Base-by-base conservation (phyloP, 2,888 invertebrate genomes). In the Hecatera dysodea region DNA sequence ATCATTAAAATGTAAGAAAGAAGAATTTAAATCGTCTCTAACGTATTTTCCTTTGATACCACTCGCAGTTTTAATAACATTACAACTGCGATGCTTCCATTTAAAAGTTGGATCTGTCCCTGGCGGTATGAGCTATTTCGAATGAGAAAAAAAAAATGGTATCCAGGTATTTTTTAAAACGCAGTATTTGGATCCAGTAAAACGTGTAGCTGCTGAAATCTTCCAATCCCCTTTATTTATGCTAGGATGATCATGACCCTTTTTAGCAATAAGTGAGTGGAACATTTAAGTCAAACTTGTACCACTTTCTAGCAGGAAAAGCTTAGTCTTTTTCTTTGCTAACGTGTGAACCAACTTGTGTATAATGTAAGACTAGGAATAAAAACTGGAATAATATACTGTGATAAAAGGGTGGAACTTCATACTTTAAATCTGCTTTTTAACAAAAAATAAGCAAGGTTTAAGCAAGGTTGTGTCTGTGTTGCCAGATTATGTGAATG, bases 351-450 rank as follows among this genome's bases (percentile, higher is more conserved):
- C 52, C 1, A 76, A 53, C 17, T 48, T 48, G 29, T 53, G 15
- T 46, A 12, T 48, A 60, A 61, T 53, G 36, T 24, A 73, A 60
- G 48, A 42, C 33, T 78, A 55, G 44, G 52, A 50, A 42, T 66
- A 56, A 33, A 60, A 63, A 52, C 44, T 82, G 88, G 11, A 89
- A 71, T 85, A 89, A 88, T 72, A 72, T 74, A 72, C 93, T 93
- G 93, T 93, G 93, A 93, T 93, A 75, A 59, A 19, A 53, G 91
- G 87, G 86, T 86, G 77, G 72, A 81, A 85, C 82, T 86, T 67
- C 66, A 67, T 71, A 63, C 39, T 63, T 67, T 60, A 61, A 59
- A 63, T 71, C 74, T 48, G 78, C 44, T 75, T 69, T 24, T 59
- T 55, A 57, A 64, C 56, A 72, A 62, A 71, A 39, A 39, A 33